Conservation (phyloP, 2,113 vertebrate species). For the Garra rufa region DNA sequence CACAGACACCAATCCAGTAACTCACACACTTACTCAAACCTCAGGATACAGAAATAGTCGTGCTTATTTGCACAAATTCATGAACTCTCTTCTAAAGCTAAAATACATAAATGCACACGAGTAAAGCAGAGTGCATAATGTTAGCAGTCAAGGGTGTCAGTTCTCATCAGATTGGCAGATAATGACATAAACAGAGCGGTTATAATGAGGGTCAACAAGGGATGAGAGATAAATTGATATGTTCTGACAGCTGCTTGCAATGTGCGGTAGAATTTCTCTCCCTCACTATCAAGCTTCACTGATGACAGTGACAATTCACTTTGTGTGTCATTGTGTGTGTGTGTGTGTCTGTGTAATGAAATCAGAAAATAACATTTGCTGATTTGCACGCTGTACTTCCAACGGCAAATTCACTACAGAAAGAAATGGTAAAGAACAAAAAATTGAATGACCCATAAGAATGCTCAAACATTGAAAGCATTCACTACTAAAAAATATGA, state of each 20-base stretch:
- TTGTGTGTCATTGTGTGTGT: not conserved
- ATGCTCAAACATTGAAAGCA: no score
- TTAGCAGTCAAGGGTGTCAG: slow-evolving; percentile 67
- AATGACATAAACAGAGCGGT: slow-evolving; percentile 64
- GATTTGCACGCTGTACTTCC: not conserved
- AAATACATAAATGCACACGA: slow-evolving; percentile 61
- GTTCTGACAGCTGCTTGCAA: slow-evolving; percentile 36
- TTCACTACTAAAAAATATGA: no score
- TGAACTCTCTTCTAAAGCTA: slow-evolving; percentile 52
- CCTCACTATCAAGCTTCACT: slow-evolving; percentile 21
- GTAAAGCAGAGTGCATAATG: slow-evolving; percentile 65
- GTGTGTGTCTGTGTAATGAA: not conserved
- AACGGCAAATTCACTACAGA: not conserved
- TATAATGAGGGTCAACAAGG: slow-evolving; percentile 69
- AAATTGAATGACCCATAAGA: no score
- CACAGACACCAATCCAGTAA: slow-evolving; percentile 8
- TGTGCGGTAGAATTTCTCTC: slow-evolving; percentile 11
- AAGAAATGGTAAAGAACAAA: no score
- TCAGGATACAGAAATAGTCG: not conserved
- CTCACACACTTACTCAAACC: not conserved
- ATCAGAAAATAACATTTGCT: not conserved
- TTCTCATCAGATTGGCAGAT: slow-evolving; percentile 66
- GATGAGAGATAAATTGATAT: slow-evolving; percentile 58
- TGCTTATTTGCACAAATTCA: slow-evolving; percentile 43
- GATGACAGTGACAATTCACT: slow-evolving; percentile 43